Base-by-base conservation (phyloP, 2,888 invertebrate genomes). In the Pyrrhia umbra region DNA sequence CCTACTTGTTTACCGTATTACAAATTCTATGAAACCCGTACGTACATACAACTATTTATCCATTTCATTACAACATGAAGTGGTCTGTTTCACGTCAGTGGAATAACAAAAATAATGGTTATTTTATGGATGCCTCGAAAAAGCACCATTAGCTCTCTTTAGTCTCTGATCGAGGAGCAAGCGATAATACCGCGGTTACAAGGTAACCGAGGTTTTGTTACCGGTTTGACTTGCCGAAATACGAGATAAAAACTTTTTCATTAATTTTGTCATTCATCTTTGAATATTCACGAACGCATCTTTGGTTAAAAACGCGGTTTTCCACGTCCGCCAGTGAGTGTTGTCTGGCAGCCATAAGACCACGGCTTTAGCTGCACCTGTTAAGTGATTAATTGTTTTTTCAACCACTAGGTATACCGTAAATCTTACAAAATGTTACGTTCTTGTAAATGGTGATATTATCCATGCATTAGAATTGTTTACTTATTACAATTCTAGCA, bases 21-120 rank as follows among this genome's bases (percentile, higher is more conserved):
- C 10, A 43, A 30, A 40, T 62, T 51, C 10, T 21, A 30, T 56
- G 18, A 47, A 56, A 49, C 51, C 37, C n/a, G 21, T 55, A 56
- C 49, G 55, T 50, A 65, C n/a, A 8, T 46, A 42, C 37, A 54
- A 49, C 49, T 50, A 52, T 47, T 74, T 64, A 64, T 71, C 59
- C 57, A 47, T 54, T 62, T 63, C 64, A 71, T 57, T 63, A 54
- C 59, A 56, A 52, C 45, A 46, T 66, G 55, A 66, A 74, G 47
- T 62, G 61, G 34, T 70, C 64, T 68, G 67, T 66, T 65, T 68
- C 58, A 37, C 64, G 65, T 74, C 68, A 49, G 64, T 47, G 42
- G 39, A 56, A 67, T 65, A 68, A 70, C 70, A 51, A 68, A 77
- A 77, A 59, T 70, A 68, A 77, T 54, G 57, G 55, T 63, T 52